These are phyloP conservation scores for Hydrotaea diabolus DNA, from an alignment of 2,888 invertebrate species.

Conservation along the genomic window DNA sequence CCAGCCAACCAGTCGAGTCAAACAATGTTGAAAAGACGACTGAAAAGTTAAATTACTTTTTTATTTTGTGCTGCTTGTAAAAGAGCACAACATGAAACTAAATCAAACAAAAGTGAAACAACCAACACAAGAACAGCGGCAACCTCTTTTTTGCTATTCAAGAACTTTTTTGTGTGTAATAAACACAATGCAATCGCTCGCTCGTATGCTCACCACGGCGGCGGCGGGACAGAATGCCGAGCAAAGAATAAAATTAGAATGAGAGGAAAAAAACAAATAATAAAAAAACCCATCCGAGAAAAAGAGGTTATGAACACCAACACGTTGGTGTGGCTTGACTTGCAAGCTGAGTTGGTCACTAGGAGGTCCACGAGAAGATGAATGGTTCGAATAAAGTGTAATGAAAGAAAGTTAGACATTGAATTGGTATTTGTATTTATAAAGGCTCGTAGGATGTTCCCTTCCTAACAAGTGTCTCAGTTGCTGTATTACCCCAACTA, in stretches of 20 bases:
- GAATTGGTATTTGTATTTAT: no score
- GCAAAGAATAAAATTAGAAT: conserved; percentile 39
- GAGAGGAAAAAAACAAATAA: not conserved
- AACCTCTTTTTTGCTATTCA: conserved; percentile 22
- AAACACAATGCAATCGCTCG: conserved; percentile 16
- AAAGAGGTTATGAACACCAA: conserved; percentile 40
- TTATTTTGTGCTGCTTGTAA: not conserved
- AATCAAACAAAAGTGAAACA: conserved; percentile 10
- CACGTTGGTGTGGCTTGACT: not conserved
- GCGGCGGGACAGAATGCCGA: not conserved
- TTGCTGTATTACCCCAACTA: no score
- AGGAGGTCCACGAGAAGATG: not conserved
- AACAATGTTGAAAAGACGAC: conserved; percentile 36
- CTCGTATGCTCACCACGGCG: not conserved
- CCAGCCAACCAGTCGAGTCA: conserved; percentile 1
- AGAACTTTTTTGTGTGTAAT: conserved; percentile 25
- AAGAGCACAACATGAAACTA: not conserved
- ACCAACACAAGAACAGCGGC: not conserved
- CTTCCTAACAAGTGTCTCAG: no score
- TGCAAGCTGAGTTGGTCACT: not conserved
- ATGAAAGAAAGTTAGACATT: no score
- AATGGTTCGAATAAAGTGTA: no score
- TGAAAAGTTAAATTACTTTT: conserved; percentile 54
- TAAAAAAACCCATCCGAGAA: not conserved
- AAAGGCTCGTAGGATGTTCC: no score